phyloP scores from a whole-genome alignment of 2,888 invertebrate species.

The Lycophotia porphyrea region DNA sequence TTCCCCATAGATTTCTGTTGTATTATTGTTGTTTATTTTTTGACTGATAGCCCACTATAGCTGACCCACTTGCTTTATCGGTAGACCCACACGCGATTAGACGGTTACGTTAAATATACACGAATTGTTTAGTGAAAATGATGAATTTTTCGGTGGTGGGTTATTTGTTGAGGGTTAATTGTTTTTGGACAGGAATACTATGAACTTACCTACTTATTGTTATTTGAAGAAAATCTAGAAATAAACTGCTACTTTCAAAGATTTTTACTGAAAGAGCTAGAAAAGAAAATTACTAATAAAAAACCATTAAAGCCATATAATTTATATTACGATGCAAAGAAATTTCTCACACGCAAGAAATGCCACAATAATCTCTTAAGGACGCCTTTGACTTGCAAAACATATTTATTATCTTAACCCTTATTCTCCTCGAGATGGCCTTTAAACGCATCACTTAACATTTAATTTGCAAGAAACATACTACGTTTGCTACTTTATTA shows the following conservation, averaged over 20 bases:
- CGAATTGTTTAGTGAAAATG: conserved; percentile 62
- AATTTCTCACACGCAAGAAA: conserved; percentile 38
- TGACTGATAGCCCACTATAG: conserved; percentile 83
- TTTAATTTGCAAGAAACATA: conserved; percentile 47
- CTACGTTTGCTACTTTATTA: conserved; percentile 21
- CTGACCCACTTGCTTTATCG: conserved; percentile 81
- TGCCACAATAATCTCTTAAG: conserved; percentile 30
- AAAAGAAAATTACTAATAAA: not conserved
- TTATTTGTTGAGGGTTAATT: conserved; percentile 59
- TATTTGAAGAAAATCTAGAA: not conserved
- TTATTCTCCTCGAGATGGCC: conserved; percentile 41
- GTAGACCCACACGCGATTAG: conserved; percentile 78
- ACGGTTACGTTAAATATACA: conserved; percentile 65
- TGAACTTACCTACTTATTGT: not conserved
- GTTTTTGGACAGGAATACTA: conserved; percentile 25
- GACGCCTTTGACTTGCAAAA: conserved; percentile 48
- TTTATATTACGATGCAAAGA: conserved; percentile 11
- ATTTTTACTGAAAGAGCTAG: not conserved
- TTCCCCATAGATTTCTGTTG: conserved; percentile 75
- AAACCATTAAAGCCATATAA: not conserved
- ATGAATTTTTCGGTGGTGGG: conserved; percentile 53
- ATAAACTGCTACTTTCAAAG: not conserved
- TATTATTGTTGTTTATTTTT: conserved; percentile 84
- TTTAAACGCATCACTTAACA: conserved; percentile 64
- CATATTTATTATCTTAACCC: conserved; percentile 46